Evolutionary conservation across 2,113 vertebrate species (phyloP), one percentile per base, ranked within the genome.

Genomic region (Chrysemys picta): DNA sequence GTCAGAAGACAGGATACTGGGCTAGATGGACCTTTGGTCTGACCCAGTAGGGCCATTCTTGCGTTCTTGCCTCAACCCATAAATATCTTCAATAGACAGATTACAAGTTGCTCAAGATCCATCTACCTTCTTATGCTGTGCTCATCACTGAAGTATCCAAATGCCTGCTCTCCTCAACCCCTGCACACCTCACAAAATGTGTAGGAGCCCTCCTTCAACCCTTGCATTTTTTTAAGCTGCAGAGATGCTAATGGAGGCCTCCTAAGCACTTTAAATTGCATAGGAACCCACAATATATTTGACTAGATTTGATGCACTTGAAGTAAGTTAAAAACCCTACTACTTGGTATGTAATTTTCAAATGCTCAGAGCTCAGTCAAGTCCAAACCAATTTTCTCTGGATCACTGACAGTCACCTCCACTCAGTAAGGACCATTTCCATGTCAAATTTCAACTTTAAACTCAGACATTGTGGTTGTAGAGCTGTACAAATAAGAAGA

Each of bases 301-400:
- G 75, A 47, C 75, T 72, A 47, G 11, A 78, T 78, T 78, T 56
- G 72, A 38, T 79, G 38, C 2, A 3, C n/a, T 59, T 91, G 25
- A 87, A 89, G 57, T 17, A 13, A 83, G 13, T 80, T n/a, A 27
- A 76, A 80, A 69, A 85, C 24, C 38, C 75, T 29, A 78, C 24
- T 11, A 14, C 4, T 29, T 27, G 4, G 14, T 31, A 29, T 78
- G 49, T 78, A 47, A 47, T 53, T 25, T 13, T 57, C 5, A 11
- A 16, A 45, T 85, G 54, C n/a, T 95, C 59, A 85, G 78, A 80
- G 85, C 85, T 88, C 65, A 53, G 42, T 42, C 25, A 65, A 38
- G 17, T 59, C n/a, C 16, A 69, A 83, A 89, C n/a, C 0, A 12
- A 22, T 54, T 85, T 91, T 90, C 52, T 45, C 10, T 35, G 80